Conservation (phyloP, 2,113 vertebrate species). For the Microtus ochrogaster region DNA sequence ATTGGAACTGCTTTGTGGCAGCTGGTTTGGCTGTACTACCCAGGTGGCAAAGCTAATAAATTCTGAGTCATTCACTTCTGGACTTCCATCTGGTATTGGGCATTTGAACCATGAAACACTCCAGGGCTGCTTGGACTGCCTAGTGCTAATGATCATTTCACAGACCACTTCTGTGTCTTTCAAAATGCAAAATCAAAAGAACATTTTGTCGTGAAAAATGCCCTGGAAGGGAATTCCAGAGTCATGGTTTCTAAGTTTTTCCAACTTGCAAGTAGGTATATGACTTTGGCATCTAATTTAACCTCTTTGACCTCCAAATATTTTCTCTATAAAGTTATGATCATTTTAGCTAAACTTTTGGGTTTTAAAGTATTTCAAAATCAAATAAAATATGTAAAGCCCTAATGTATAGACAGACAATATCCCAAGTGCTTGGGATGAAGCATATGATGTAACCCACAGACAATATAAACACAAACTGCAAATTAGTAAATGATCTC, state of each 20-base stretch:
- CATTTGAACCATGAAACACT: slow-evolving; percentile 78
- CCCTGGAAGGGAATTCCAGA: slow-evolving; percentile 43
- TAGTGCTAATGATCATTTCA: slow-evolving; percentile 77
- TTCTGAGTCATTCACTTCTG: slow-evolving; percentile 81
- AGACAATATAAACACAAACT: not conserved
- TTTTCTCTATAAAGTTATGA: slow-evolving; percentile 24
- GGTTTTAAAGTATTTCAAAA: slow-evolving; percentile 30
- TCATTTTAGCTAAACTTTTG: not conserved
- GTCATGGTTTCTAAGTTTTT: slow-evolving; percentile 58
- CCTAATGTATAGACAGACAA: slow-evolving; percentile 6
- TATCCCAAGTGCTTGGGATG: not conserved
- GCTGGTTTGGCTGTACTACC: slow-evolving; percentile 75
- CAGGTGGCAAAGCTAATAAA: slow-evolving; percentile 82
- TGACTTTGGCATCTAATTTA: slow-evolving; percentile 23
- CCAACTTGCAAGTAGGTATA: slow-evolving; percentile 24
- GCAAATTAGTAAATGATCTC: slow-evolving; percentile 33
- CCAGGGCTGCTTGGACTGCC: slow-evolving; percentile 78
- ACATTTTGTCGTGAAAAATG: slow-evolving; percentile 75
- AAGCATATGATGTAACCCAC: not conserved
- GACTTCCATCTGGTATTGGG: slow-evolving; percentile 79
- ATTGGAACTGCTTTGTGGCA: slow-evolving; percentile 76
- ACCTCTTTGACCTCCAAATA: slow-evolving; percentile 39
- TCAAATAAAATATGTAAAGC: slow-evolving; percentile 32
- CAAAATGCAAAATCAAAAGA: slow-evolving; percentile 79
- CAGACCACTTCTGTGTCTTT: slow-evolving; percentile 77